Conservation (phyloP, 2,797 vertebrate genomes). For the Galaxias olidus region DNA sequence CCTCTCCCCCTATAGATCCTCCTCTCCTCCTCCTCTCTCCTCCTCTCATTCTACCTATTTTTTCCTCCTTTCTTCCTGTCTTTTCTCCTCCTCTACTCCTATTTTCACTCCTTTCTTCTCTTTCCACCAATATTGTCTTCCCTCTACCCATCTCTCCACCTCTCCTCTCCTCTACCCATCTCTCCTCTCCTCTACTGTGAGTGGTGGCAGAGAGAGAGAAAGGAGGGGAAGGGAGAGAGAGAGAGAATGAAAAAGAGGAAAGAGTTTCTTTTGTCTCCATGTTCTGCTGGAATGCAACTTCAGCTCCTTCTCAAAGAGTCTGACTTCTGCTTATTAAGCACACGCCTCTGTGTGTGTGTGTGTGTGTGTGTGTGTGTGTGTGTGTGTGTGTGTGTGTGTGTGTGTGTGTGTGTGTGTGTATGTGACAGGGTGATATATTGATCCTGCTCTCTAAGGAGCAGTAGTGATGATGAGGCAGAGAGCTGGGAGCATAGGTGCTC, state of each 20-base stretch:
- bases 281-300: no score
- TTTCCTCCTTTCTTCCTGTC: no score
- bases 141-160: conserved; percentile 1
- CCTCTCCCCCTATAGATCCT: no score
- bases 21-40: no score
- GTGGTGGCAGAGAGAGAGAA: conserved; percentile 51
- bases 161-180: neutral
- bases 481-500: no score
- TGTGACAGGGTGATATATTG: conserved; percentile 7
- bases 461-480: no score
- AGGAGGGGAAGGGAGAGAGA: conserved; percentile 33
- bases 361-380: neutral
- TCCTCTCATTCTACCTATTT: no score
- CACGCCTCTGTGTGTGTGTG: conserved; percentile 3
- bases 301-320: no score
- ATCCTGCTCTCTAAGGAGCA: no score
- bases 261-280: conserved; percentile 12
- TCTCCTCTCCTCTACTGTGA: conserved; percentile 46
- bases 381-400: conserved; percentile 4
- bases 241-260: conserved; percentile 31
- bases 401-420: neutral
- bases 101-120: no score
- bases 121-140: conserved; percentile 34
- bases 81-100: no score
- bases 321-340: no score